Percentiles rank a stretch among this genome's conserved stretches.
phyloP scores from a whole-genome alignment of 2,113 vertebrate species.

The Cochlearius cochlearius region DNA sequence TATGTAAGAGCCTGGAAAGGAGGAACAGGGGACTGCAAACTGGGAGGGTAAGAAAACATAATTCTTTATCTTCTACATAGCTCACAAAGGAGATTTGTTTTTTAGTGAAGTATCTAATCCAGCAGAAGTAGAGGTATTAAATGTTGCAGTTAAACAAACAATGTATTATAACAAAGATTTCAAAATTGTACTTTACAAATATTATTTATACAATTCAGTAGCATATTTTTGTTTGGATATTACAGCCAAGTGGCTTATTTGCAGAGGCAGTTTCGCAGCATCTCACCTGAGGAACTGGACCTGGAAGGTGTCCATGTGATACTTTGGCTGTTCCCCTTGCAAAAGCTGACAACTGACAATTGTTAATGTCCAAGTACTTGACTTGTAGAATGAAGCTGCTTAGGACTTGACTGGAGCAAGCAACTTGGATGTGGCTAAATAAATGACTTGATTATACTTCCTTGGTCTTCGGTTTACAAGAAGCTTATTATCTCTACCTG shows the following conservation, averaged over 20 bases:
- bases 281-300: not conserved
- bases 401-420: not conserved
- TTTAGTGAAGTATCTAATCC: not conserved
- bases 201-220: not conserved
- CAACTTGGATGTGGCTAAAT: not conserved
- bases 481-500: not conserved
- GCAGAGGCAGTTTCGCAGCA: not conserved
- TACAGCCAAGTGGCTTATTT: not conserved
- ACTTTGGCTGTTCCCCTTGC: not conserved
- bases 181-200: not conserved
- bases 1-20: slow-evolving; percentile 89
- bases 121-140: not conserved
- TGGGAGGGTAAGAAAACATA: slow-evolving; percentile 83
- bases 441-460: not conserved
- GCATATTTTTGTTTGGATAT: not conserved
- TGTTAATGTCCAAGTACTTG: not conserved
- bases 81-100: not conserved
- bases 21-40: slow-evolving; percentile 90
- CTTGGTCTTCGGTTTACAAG: not conserved
- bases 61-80: not conserved
- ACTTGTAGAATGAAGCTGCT: not conserved
- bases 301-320: not conserved
- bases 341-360: not conserved
- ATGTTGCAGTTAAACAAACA: not conserved
- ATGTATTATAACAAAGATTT: not conserved